phyloP scores from a whole-genome alignment of 2,888 invertebrate species.

The Nemurella pictetii region DNA sequence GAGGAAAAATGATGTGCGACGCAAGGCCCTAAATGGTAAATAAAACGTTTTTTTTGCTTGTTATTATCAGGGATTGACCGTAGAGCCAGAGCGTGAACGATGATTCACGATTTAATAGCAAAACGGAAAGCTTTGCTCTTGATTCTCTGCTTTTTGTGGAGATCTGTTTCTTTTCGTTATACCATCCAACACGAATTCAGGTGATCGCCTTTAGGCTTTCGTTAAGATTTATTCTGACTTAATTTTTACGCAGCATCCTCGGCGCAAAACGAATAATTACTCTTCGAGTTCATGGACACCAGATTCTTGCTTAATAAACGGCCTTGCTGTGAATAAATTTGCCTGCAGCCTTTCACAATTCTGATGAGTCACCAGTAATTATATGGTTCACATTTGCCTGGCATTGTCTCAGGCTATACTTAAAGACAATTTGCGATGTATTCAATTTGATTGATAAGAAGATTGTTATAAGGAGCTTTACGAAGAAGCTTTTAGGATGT shows the following conservation, averaged over 20 bases:
- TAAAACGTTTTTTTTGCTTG: neutral
- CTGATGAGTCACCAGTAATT: neutral
- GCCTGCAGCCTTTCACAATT: neutral
- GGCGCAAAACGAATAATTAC: neutral
- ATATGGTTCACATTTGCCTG: neutral
- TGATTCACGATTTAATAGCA: neutral
- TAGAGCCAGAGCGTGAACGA: neutral
- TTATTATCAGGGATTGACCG: neutral
- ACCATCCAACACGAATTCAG: neutral
- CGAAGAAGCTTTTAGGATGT: neutral
- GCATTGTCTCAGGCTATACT: neutral
- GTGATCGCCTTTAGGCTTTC: neutral
- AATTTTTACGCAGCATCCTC: neutral
- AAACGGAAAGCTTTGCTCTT: neutral
- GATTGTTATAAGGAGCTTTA: neutral
- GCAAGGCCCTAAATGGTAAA: neutral
- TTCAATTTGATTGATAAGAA: conserved; percentile 2
- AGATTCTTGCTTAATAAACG: neutral
- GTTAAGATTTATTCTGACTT: neutral
- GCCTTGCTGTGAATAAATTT: neutral
- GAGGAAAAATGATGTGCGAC: neutral
- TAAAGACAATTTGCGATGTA: neutral
- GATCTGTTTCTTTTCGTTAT: too few relatives aligned
- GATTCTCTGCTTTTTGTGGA: neutral
- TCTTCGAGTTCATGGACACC: neutral